phyloP scores from a whole-genome alignment of 2,888 invertebrate species.

The Asteroscopus sphinx region DNA sequence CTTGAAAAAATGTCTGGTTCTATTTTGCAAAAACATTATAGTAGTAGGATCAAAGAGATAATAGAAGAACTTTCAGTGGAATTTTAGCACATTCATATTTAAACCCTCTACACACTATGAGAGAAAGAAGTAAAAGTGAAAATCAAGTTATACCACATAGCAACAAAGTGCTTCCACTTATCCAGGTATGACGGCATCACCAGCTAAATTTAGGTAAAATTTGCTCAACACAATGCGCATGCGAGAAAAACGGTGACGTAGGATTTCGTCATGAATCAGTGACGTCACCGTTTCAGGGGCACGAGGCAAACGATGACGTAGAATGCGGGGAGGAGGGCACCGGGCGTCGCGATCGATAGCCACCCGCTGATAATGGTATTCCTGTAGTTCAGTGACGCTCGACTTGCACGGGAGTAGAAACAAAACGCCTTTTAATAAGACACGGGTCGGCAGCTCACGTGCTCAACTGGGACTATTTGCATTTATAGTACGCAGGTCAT shows the following conservation, averaged over 20 bases:
- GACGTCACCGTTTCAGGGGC: constrained; percentile 71
- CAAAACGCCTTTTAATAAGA: constrained; percentile 71
- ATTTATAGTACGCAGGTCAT: constrained; percentile 72
- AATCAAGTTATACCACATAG: constrained; percentile 29
- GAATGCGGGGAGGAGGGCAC: constrained; percentile 61
- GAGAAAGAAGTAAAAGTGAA: constrained; percentile 15
- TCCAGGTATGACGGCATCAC: constrained; percentile 55
- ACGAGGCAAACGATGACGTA: constrained; percentile 79
- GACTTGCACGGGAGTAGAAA: constrained; percentile 70
- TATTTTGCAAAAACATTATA: not conserved
- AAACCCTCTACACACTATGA: constrained; percentile 4
- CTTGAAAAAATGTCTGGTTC: constrained; percentile 1
- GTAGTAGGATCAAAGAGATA: not conserved
- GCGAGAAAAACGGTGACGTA: constrained; percentile 75
- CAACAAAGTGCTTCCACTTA: constrained; percentile 40
- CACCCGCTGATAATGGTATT: constrained; percentile 70
- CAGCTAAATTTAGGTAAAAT: constrained; percentile 66
- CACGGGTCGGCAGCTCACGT: constrained; percentile 83
- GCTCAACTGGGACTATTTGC: constrained; percentile 66
- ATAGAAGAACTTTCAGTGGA: constrained; percentile 1
- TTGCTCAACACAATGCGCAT: constrained; percentile 66
- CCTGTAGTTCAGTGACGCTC: constrained; percentile 79
- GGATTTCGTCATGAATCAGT: constrained; percentile 71
- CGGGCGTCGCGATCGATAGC: constrained; percentile 71
- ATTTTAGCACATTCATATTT: constrained; percentile 3